phyloP scores from a whole-genome alignment of 1,140 invertebrate species.

The Ips nitidus region DNA sequence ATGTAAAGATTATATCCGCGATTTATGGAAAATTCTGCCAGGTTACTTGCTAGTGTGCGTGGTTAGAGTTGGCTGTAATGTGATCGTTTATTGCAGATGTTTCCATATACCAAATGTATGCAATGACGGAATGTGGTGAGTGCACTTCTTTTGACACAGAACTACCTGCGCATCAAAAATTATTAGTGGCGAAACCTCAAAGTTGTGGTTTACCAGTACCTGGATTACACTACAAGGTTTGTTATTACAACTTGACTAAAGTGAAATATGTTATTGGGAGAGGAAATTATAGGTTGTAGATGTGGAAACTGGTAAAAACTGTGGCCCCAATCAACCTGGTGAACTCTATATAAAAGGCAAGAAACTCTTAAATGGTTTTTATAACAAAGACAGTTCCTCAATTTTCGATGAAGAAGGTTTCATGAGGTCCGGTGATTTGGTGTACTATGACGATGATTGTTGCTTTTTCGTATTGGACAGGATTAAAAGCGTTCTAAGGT shows the following conservation, averaged over 20 bases:
- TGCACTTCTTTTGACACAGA: background rate
- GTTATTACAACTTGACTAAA: too few species aligned
- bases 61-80: background rate
- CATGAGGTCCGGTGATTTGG: background rate
- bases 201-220: background rate
- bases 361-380: conserved; percentile 54
- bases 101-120: background rate
- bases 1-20: background rate
- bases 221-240: background rate
- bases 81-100: background rate
- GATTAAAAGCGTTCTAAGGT: background rate
- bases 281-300: conserved; percentile 40
- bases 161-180: background rate
- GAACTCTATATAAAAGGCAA: conserved; percentile 60
- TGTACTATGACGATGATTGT: conserved; percentile 59
- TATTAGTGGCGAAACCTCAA: background rate
- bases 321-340: conserved; percentile 57
- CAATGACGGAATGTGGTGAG: background rate
- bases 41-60: background rate
- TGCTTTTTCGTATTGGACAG: conserved; percentile 40
- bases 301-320: conserved; percentile 52
- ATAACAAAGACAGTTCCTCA: background rate
- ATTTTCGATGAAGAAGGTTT: background rate
- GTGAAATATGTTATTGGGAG: too few species aligned
- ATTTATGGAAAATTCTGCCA: background rate